Evolutionary conservation across 2,797 vertebrate species (phyloP).

Genomic region (Danio jaintianensis): DNA sequence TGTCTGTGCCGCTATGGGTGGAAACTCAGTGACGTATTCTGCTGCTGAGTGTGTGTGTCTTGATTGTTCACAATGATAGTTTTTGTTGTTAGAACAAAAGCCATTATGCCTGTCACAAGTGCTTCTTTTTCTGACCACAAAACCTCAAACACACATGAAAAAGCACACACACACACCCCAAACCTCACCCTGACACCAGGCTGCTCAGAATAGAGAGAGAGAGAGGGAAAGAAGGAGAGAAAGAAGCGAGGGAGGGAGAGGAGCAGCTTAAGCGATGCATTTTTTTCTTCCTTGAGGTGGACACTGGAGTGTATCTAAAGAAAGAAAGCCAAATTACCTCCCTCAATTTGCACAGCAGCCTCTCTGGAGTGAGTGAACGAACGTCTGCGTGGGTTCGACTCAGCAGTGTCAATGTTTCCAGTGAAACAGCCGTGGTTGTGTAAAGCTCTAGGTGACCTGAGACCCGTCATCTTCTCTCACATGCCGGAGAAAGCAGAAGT

Average conservation of each 20-base stretch:
- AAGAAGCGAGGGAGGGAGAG: slow-evolving; percentile 32
- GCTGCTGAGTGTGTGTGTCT: slow-evolving; percentile 22
- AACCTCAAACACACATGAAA: slow-evolving; percentile 40
- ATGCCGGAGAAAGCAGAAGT: background rate
- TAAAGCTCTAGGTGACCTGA: slow-evolving; percentile 81
- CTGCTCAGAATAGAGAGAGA: slow-evolving; percentile 51
- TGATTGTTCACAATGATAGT: slow-evolving; percentile 39
- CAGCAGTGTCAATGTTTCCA: slow-evolving; percentile 81
- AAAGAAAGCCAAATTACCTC: slow-evolving; percentile 22
- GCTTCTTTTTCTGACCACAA: slow-evolving; percentile 46
- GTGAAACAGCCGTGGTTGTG: slow-evolving; percentile 86
- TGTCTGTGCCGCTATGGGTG: slow-evolving; percentile 55
- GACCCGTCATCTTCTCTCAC: slow-evolving; percentile 44
- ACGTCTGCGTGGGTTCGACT: slow-evolving; percentile 21
- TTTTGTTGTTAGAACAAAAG: slow-evolving; percentile 59
- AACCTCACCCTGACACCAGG: slow-evolving; percentile 41
- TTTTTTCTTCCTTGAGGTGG: slow-evolving; percentile 54
- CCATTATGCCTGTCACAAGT: slow-evolving; percentile 54
- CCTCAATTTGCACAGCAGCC: background rate
- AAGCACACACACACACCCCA: background rate
- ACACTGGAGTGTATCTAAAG: slow-evolving; percentile 40
- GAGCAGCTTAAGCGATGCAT: slow-evolving; percentile 45
- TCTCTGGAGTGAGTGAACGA: slow-evolving; percentile 24
- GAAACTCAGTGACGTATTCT: slow-evolving; percentile 25
- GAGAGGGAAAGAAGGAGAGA: slow-evolving; percentile 24